A percentile compares a stretch with the other conserved stretches of the same genome.
phyloP scores from a whole-genome alignment of 2,888 invertebrate genomes.

The Ecdyonurus torrentis region DNA sequence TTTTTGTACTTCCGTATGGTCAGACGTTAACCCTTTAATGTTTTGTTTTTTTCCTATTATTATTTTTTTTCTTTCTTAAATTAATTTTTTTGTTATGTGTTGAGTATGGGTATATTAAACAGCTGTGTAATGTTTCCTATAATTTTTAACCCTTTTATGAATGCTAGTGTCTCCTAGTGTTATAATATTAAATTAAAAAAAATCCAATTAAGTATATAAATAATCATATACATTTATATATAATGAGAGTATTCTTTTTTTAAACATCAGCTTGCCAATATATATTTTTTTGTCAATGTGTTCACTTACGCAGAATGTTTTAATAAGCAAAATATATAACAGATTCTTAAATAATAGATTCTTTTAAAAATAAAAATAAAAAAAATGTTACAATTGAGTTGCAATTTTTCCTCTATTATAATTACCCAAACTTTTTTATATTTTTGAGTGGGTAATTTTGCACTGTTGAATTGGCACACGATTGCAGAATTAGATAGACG shows the following conservation, averaged over 20 bases:
- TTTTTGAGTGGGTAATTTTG: too few relatives aligned
- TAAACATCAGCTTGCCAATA: not conserved
- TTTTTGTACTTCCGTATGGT: not conserved
- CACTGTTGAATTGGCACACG: too few relatives aligned
- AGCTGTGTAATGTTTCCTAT: not conserved
- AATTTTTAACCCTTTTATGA: not conserved
- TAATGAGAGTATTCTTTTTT: not conserved
- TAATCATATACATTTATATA: not conserved
- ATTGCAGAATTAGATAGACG: too few relatives aligned
- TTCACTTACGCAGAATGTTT: not conserved
- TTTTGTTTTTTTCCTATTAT: not conserved
- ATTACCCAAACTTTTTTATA: too few relatives aligned
- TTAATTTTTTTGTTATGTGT: not conserved
- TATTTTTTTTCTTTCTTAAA: not conserved
- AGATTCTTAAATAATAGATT: too few relatives aligned
- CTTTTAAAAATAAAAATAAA: too few relatives aligned
- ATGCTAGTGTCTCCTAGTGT: not conserved
- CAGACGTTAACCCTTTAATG: not conserved
- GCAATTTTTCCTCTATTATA: too few relatives aligned
- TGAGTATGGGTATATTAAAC: too few relatives aligned
- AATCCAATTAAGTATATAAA: too few relatives aligned
- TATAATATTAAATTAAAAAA: not conserved
- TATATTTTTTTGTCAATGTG: not conserved
- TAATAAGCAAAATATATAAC: too few relatives aligned
- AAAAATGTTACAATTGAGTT: too few relatives aligned